Conservation (phyloP, 2,888 invertebrate species). For the Xestia sexstrigata region DNA sequence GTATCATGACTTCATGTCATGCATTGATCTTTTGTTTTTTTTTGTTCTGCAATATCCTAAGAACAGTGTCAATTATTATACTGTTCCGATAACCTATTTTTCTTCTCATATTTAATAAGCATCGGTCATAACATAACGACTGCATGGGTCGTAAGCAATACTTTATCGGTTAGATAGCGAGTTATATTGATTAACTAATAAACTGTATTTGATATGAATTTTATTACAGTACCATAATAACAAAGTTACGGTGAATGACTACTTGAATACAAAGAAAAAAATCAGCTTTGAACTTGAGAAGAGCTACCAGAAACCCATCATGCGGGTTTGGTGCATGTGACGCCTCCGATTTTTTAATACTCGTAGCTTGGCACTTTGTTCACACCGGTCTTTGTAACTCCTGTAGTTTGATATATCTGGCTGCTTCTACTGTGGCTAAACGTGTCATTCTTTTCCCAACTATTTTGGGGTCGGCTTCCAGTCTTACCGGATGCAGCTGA, state of each 20-base stretch:
- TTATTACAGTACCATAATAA: constrained; percentile 13
- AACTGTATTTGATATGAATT: neutral
- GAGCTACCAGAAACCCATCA: neutral
- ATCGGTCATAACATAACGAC: neutral
- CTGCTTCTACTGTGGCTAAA: neutral
- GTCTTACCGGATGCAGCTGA: too few relatives aligned
- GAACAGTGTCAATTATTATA: constrained; percentile 23
- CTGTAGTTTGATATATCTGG: neutral
- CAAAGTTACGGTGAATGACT: constrained; percentile 12
- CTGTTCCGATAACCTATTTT: constrained; percentile 16
- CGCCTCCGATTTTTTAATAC: neutral
- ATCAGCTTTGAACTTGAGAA: neutral
- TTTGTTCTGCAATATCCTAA: constrained; percentile 12
- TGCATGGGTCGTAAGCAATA: constrained; percentile 4
- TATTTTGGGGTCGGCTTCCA: too few relatives aligned
- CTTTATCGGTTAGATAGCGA: neutral
- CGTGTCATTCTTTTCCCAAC: too few relatives aligned
- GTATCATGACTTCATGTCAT: neutral
- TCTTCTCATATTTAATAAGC: constrained; percentile 16
- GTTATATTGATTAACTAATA: constrained; percentile 25
- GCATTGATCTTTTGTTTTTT: neutral
- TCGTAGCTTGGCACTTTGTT: neutral
- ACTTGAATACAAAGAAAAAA: neutral
- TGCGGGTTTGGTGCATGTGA: neutral
- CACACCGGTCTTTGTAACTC: neutral